A percentile compares a stretch with the other conserved stretches of the same genome.
phyloP scores from a whole-genome alignment of 2,888 invertebrate species.

The Drosophila seclusa region DNA sequence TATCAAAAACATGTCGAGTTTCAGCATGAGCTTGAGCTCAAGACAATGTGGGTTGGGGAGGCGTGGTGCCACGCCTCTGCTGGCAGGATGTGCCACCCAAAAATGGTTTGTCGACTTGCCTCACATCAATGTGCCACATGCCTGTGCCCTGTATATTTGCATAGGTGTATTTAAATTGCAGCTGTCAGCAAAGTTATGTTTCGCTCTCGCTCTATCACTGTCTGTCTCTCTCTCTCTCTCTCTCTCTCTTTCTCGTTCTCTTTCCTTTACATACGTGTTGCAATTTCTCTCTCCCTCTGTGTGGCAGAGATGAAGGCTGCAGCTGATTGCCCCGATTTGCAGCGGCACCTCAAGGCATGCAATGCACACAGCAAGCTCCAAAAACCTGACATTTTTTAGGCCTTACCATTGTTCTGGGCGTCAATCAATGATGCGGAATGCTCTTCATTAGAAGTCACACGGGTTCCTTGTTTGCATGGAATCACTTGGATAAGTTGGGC shows the following conservation, averaged over 20 bases:
- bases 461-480: background rate
- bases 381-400: conserved; percentile 3
- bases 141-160: conserved; percentile 45
- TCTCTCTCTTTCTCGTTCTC: background rate
- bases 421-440: conserved; percentile 17
- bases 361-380: background rate
- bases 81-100: conserved; percentile 18
- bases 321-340: conserved; percentile 5
- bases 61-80: background rate
- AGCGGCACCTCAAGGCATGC: conserved; percentile 2
- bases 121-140: conserved; percentile 8
- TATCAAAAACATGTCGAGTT: conserved; percentile 64
- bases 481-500: background rate
- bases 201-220: background rate
- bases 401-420: background rate
- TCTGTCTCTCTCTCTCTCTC: background rate
- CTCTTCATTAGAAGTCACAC: conserved; percentile 2
- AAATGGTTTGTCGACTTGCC: conserved; percentile 24
- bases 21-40: conserved; percentile 12
- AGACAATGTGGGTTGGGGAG: background rate
- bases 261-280: background rate
- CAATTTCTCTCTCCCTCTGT: background rate
- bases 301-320: background rate
- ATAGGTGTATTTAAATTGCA: conserved; percentile 62
- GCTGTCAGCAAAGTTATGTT: conserved; percentile 33